phyloP scores from a whole-genome alignment of 1,140 invertebrate genomes.

The Phortica variegata region DNA sequence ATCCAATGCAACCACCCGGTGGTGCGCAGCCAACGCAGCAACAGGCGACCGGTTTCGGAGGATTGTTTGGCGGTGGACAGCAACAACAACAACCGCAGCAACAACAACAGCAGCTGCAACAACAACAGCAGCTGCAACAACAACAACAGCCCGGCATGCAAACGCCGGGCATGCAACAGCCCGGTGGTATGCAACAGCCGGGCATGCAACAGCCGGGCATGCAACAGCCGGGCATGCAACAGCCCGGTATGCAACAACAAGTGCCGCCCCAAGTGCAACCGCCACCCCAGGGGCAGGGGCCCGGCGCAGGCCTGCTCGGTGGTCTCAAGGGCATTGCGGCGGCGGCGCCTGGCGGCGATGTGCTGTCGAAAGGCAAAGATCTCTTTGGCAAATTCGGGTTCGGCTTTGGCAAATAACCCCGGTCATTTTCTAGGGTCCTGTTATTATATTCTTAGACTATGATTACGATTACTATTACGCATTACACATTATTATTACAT shows the following conservation, averaged over 20 bases:
- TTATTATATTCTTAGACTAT: conserved; percentile 54
- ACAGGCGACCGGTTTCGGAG: conserved; percentile 54
- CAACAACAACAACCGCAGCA: conserved; percentile 43
- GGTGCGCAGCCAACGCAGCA: conserved; percentile 57
- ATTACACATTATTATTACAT: conserved; percentile 17
- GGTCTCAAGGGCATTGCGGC: conserved; percentile 64
- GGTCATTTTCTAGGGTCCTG: conserved; percentile 57
- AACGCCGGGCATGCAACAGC: conserved; percentile 36
- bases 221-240: conserved; percentile 36
- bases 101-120: conserved; percentile 46
- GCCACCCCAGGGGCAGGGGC: conserved; percentile 45
- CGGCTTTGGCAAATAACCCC: conserved; percentile 71
- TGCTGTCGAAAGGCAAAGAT: conserved; percentile 86
- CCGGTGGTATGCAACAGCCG: conserved; percentile 37
- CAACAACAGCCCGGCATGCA: conserved; percentile 49
- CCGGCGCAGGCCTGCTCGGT: conserved; percentile 48
- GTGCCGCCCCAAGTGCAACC: conserved; percentile 57
- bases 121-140: conserved; percentile 39
- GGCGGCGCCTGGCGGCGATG: conserved; percentile 77
- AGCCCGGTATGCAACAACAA: conserved; percentile 35
- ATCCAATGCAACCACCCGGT: conserved; percentile 55
- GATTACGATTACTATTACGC: conserved; percentile 47
- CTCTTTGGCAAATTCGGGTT: conserved; percentile 90
- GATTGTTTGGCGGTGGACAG: conserved; percentile 26
- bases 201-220: conserved; percentile 45